These are phyloP conservation scores for Clivina fossor DNA, from an alignment of 2,888 invertebrate genomes.

Conservation along the genomic window DNA sequence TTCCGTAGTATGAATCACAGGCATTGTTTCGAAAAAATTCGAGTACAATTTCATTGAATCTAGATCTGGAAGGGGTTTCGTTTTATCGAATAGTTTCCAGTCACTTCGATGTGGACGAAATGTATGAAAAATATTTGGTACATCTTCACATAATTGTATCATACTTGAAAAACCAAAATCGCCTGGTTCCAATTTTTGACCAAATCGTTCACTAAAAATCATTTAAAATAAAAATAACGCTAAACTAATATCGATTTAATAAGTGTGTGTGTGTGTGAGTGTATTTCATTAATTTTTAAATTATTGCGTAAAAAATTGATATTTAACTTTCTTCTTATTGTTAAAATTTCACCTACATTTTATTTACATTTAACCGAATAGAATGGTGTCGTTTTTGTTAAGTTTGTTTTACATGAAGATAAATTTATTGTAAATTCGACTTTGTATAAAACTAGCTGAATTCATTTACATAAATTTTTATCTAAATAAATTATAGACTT, in stretches of 20 bases:
- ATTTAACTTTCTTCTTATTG: too few relatives aligned
- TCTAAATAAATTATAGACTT: not conserved
- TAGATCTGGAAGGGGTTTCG: conserved; percentile 42
- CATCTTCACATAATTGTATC: conserved; percentile 46
- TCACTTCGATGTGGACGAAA: conserved; percentile 45
- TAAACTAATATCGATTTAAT: too few relatives aligned
- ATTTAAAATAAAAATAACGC: conserved; percentile 11
- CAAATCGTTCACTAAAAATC: conserved; percentile 44
- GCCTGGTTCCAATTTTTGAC: conserved; percentile 43
- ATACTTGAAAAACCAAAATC: conserved; percentile 47
- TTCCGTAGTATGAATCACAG: not conserved
- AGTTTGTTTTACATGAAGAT: too few relatives aligned
- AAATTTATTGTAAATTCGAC: not conserved
- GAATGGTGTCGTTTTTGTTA: too few relatives aligned
- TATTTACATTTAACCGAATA: too few relatives aligned
- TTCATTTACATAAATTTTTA: too few relatives aligned
- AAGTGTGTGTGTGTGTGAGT: too few relatives aligned
- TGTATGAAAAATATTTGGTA: conserved; percentile 47
- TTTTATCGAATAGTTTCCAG: conserved; percentile 48
- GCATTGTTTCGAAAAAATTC: conserved; percentile 9
- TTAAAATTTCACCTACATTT: too few relatives aligned
- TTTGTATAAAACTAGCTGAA: not conserved
- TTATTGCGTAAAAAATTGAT: too few relatives aligned
- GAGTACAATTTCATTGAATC: conserved; percentile 9
- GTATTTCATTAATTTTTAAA: too few relatives aligned